Percentiles rank a stretch among this genome's conserved stretches.
These are phyloP conservation scores for Callipepla californica DNA, from an alignment of 2,113 vertebrate species.

Conservation along the genomic window DNA sequence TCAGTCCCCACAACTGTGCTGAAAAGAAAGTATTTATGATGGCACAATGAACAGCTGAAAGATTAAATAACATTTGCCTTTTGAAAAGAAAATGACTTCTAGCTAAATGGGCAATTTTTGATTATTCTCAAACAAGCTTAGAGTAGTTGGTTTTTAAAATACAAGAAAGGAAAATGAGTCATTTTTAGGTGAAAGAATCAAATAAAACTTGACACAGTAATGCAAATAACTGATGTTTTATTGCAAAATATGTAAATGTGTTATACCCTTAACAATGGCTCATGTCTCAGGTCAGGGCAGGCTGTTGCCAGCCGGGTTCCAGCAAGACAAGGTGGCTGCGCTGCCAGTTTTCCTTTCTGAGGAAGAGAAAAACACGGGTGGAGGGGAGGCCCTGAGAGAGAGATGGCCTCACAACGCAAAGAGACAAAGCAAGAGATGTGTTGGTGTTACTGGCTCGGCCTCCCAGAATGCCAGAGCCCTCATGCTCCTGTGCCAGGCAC, in stretches of 20 bases:
- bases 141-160: slow-evolving; percentile 99
- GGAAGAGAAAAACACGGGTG: slow-evolving; percentile 57
- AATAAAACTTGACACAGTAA: slow-evolving; percentile 90
- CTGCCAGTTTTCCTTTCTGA: slow-evolving; percentile 70
- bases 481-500: neutral
- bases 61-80: slow-evolving; percentile 99
- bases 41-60: slow-evolving; percentile 99
- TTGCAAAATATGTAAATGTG: slow-evolving; percentile 92
- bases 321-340: slow-evolving; percentile 78
- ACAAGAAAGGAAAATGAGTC: slow-evolving; percentile 95
- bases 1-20: slow-evolving; percentile 99
- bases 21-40: slow-evolving; percentile 99
- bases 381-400: slow-evolving; percentile 60
- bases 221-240: slow-evolving; percentile 93
- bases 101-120: slow-evolving; percentile 99
- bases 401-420: slow-evolving; percentile 72
- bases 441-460: slow-evolving; percentile 48
- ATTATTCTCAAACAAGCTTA: slow-evolving; percentile 99
- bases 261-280: slow-evolving; percentile 89
- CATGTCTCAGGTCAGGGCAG: slow-evolving; percentile 85
- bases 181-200: slow-evolving; percentile 97
- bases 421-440: slow-evolving; percentile 69
- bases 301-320: slow-evolving; percentile 80
- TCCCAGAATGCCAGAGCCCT: neutral
- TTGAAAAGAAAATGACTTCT: slow-evolving; percentile 99